Conservation (phyloP, 1,140 invertebrate genomes). For the Mizuhopecten yessoensis region DNA sequence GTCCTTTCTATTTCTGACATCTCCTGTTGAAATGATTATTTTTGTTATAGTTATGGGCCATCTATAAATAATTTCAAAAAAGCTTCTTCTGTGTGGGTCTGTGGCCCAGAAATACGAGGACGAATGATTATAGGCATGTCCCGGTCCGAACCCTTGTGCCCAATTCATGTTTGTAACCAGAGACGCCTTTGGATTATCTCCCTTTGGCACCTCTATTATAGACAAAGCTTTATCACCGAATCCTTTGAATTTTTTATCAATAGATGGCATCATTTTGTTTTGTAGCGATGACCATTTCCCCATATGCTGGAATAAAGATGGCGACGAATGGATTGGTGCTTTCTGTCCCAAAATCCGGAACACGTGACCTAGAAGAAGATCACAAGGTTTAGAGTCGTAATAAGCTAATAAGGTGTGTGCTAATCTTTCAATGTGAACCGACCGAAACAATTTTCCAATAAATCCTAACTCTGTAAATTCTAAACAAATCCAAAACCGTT, state of each 20-base stretch:
- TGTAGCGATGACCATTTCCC: conserved; percentile 79
- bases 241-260: conserved; percentile 65
- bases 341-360: conserved; percentile 66
- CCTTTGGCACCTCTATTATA: conserved; percentile 54
- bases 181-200: conserved; percentile 67
- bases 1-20: conserved; percentile 54
- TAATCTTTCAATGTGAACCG: conserved; percentile 73
- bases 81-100: conserved; percentile 52
- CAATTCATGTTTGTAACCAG: conserved; percentile 62
- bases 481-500: conserved; percentile 75
- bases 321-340: conserved; percentile 61
- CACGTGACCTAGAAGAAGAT: conserved; percentile 77
- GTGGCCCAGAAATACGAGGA: conserved; percentile 67
- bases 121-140: conserved; percentile 65
- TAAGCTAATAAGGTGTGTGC: conserved; percentile 75
- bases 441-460: conserved; percentile 82
- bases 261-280: conserved; percentile 69
- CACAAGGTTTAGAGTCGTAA: conserved; percentile 80
- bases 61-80: conserved; percentile 65
- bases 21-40: conserved; percentile 67
- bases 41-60: conserved; percentile 60
- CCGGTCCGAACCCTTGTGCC: conserved; percentile 45
- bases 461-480: conserved; percentile 81
- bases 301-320: conserved; percentile 81
- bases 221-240: conserved; percentile 5